These are phyloP conservation scores for Suillia variegata DNA, from an alignment of 2,888 invertebrate species.

Conservation along the genomic window DNA sequence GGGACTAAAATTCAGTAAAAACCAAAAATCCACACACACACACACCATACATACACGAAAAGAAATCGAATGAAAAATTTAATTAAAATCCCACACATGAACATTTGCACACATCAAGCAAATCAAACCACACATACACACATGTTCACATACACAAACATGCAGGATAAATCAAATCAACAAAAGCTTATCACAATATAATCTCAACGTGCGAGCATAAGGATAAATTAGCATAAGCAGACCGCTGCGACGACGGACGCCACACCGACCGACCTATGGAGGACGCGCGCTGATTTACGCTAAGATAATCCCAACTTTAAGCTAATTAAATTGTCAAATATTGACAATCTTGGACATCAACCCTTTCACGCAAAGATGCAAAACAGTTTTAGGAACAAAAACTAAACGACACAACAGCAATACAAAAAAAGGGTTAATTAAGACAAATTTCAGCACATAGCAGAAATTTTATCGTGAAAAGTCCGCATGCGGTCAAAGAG, in stretches of 20 bases:
- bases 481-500: slow-evolving; percentile 1
- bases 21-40: not conserved
- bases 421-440: slow-evolving; percentile 4
- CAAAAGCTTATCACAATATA: not conserved
- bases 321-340: slow-evolving; percentile 60
- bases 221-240: not conserved
- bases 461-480: not conserved
- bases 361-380: not conserved
- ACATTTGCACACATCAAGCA: not conserved
- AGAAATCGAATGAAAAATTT: not conserved
- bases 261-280: not conserved
- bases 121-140: slow-evolving; percentile 24
- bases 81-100: not conserved
- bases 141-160: slow-evolving; percentile 16
- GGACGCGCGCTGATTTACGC: slow-evolving; percentile 4
- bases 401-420: not conserved
- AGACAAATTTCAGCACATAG: not conserved
- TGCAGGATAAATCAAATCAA: not conserved
- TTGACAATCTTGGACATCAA: slow-evolving; percentile 35
- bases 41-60: not conserved
- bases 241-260: not conserved
- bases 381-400: not conserved
- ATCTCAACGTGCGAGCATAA: too few species aligned
- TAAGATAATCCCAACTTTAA: slow-evolving; percentile 51
- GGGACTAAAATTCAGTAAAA: not conserved